Conservation (phyloP, 92 coral and sea anemone genomes). For the Epizoanthus stellaris region DNA sequence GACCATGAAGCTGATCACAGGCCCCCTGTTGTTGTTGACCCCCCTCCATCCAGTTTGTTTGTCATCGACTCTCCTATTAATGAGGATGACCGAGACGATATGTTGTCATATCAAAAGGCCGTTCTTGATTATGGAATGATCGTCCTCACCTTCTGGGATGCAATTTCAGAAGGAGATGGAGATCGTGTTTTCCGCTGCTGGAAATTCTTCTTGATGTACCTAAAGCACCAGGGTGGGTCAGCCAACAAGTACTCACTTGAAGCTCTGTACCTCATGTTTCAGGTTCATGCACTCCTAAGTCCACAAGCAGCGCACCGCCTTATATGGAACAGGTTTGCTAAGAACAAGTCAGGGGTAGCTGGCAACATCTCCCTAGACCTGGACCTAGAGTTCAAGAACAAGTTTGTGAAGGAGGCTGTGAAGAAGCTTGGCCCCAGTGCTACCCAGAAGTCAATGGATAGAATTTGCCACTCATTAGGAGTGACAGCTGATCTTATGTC, state of each 20-base stretch:
- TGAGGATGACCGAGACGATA: slow-evolving; percentile 59
- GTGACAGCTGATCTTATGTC: slow-evolving; percentile 62
- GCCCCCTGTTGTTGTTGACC: slow-evolving; percentile 5
- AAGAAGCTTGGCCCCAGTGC: slow-evolving; percentile 82
- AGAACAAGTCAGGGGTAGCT: slow-evolving; percentile 40
- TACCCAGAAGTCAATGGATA: slow-evolving; percentile 58
- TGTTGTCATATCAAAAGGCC: slow-evolving; percentile 69
- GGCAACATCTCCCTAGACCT: slow-evolving; percentile 60
- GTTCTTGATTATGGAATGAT: slow-evolving; percentile 72
- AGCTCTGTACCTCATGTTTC: slow-evolving; percentile 78
- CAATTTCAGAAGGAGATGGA: slow-evolving; percentile 73
- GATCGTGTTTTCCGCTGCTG: slow-evolving; percentile 71
- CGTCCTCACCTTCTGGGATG: slow-evolving; percentile 56
- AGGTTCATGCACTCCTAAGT: slow-evolving; percentile 71
- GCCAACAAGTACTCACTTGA: slow-evolving; percentile 73
- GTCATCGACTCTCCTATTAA: too few species aligned
- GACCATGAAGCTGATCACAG: slow-evolving; percentile 28
- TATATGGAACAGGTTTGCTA: slow-evolving; percentile 48
- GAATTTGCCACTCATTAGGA: slow-evolving; percentile 72
- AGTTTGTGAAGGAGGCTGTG: slow-evolving; percentile 54
- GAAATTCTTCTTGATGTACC: slow-evolving; percentile 73
- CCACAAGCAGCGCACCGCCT: slow-evolving; percentile 72
- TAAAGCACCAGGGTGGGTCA: slow-evolving; percentile 66
- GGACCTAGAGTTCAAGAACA: slow-evolving; percentile 67
- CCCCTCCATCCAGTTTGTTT: too few species aligned